phyloP scores from a whole-genome alignment of 2,797 vertebrate genomes.

The Argya squamiceps region DNA sequence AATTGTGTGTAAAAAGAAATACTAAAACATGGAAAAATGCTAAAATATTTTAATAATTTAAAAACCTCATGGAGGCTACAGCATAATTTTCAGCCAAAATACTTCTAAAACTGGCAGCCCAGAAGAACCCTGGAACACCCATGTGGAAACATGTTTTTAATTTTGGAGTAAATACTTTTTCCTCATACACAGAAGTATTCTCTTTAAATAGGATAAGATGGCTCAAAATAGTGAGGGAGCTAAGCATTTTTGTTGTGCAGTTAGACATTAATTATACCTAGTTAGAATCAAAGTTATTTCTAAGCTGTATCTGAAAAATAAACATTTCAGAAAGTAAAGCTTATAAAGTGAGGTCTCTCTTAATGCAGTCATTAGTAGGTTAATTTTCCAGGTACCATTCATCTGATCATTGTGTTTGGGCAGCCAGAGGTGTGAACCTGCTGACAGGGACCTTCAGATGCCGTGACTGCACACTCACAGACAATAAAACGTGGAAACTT shows the following conservation, averaged over 20 bases:
- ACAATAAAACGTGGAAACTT: neutral
- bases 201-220: conserved; percentile 35
- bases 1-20: neutral
- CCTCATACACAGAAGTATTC: conserved; percentile 14
- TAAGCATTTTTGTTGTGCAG: conserved; percentile 18
- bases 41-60: conserved; percentile 55
- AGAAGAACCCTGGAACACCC: conserved; percentile 69
- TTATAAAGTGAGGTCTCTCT: neutral
- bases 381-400: neutral
- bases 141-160: conserved; percentile 71
- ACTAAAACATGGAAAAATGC: conserved; percentile 27
- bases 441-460: neutral
- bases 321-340: neutral
- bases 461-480: neutral
- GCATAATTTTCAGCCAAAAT: conserved; percentile 53
- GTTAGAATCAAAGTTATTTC: conserved; percentile 47
- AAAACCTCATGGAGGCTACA: conserved; percentile 43
- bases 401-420: neutral
- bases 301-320: conserved; percentile 2
- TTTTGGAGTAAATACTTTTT: conserved; percentile 73
- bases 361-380: neutral
- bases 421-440: neutral
- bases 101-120: conserved; percentile 52
- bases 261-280: conserved; percentile 47
- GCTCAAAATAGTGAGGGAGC: conserved; percentile 51